phyloP scores from a whole-genome alignment of 2,113 vertebrate species.

The Chroicocephalus ridibundus region DNA sequence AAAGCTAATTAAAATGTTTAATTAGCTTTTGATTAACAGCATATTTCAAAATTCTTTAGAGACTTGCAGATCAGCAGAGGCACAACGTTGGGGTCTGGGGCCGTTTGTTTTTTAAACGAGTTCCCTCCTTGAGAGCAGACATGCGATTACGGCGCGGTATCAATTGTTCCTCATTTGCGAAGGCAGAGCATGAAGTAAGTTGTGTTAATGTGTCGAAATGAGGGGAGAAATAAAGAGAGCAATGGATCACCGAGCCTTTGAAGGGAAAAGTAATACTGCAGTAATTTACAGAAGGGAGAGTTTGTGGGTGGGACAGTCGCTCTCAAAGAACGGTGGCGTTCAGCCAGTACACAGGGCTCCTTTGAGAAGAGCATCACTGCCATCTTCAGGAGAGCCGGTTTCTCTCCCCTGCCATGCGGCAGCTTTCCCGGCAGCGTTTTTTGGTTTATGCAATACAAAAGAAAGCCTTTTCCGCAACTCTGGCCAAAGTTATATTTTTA shows the following conservation, averaged over 20 bases:
- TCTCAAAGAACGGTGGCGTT: neutral
- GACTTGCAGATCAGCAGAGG: neutral
- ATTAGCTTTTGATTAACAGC: conserved; percentile 34
- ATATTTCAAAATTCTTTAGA: neutral
- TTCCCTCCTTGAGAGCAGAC: neutral
- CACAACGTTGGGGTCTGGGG: neutral
- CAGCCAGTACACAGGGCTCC: neutral
- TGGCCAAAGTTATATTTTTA: neutral
- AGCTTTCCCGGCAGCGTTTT: neutral
- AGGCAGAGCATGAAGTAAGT: conserved; percentile 23
- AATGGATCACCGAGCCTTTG: conserved; percentile 49
- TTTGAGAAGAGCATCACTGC: conserved; percentile 53
- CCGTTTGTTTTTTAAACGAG: fast-evolving
- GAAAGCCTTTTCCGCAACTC: neutral
- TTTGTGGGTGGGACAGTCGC: conserved; percentile 2
- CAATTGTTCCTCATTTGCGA: neutral
- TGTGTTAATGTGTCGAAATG: conserved; percentile 39
- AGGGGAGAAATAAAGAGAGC: conserved; percentile 51
- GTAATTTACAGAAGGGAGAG: conserved; percentile 51
- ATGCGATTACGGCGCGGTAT: fast-evolving
- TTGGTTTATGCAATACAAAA: neutral
- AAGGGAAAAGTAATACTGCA: conserved; percentile 51
- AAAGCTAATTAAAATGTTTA: conserved; percentile 5
- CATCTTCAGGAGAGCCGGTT: conserved; percentile 34
- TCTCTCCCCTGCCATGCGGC: neutral